These are phyloP conservation scores for Mionectes macconnelli DNA, from an alignment of 2,113 vertebrate genomes.

Conservation along the genomic window DNA sequence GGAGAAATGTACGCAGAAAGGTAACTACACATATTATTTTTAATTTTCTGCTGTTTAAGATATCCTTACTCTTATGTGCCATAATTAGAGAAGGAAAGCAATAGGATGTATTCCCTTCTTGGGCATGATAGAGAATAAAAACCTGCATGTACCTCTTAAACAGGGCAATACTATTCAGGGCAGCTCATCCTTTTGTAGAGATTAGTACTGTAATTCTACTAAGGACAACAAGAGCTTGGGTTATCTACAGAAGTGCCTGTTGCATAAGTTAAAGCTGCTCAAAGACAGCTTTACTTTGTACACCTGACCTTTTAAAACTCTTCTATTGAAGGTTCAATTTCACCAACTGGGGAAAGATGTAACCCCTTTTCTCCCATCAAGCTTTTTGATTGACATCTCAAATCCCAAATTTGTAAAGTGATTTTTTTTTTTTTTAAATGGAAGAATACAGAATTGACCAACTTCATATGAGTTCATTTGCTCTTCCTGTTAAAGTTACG, in stretches of 20 bases:
- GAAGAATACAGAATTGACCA: not conserved
- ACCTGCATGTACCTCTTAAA: not conserved
- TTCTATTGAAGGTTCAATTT: not conserved
- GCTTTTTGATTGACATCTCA: not conserved
- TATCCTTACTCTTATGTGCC: not conserved
- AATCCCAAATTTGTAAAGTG: not conserved
- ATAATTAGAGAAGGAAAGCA: not conserved
- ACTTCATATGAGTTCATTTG: not conserved
- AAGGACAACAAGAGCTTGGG: slow-evolving; percentile 42
- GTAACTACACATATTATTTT: not conserved
- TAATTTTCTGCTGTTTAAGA: not conserved
- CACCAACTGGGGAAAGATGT: not conserved
- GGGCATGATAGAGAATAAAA: not conserved
- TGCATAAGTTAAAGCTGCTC: slow-evolving; percentile 67
- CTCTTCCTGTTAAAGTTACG: not conserved
- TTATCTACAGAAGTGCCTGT: slow-evolving; percentile 54
- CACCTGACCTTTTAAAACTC: slow-evolving; percentile 31
- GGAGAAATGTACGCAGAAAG: not conserved
- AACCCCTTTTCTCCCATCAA: not conserved
- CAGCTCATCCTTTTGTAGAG: slow-evolving; percentile 49
- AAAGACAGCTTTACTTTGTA: slow-evolving; percentile 46
- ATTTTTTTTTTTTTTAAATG: not conserved
- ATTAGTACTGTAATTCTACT: slow-evolving; percentile 57
- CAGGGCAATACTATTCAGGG: slow-evolving; percentile 38
- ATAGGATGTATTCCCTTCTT: not conserved